Base-by-base conservation (phyloP, 2,113 vertebrate genomes). In the Rhegmatorhina hoffmannsi region DNA sequence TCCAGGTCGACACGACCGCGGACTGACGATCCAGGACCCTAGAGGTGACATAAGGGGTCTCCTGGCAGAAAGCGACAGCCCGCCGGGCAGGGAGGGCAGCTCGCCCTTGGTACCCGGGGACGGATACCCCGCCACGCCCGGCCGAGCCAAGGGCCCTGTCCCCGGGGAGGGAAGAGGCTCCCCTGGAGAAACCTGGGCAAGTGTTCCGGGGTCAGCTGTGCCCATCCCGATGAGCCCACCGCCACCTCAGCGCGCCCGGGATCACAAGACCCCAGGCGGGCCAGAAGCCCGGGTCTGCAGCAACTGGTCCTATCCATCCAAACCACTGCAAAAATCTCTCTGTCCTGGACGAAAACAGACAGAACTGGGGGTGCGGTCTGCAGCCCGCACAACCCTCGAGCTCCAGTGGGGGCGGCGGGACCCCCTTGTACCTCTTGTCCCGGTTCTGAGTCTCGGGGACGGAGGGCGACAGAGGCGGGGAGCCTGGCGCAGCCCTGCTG, bases 401-500 rank as follows among this genome's bases (percentile, higher is more conserved):
- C 58, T 50, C 58, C 21, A 8, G 9, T n/a, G n/a, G 64, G 40
- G 34, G 11, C 15, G 23, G 33, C 10, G 23, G 59, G 49, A 69
- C 14, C 7, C 62, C 58, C 17, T 28, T 4, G 24, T 20, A 58
- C 43, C 55, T 58, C 34, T 47, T 68, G 34, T 33, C 26, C 49
- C 46, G 3, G 43, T 86, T 69, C 68, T 69, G 76, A 25, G 5
- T 13, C 7, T 29, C 74, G 5, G 29, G 66, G 58, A 79, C 24
- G 16, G 40, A 91, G 58, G 29, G 68, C 24, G 43, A 43, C 69
- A 76, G 72, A 88, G 33, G 66, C 18, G 56, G 76, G 17, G 49
- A 91, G 55, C 43, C 76, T n/a, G 77, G 58, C 34, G 60, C 69
- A 70, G 59, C 53, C 84, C 84, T n/a, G 87, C 92, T 91, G 92